Evolutionary conservation across 1,140 invertebrate species (phyloP).

Genomic region (Aphaenogaster ashmeadi): DNA sequence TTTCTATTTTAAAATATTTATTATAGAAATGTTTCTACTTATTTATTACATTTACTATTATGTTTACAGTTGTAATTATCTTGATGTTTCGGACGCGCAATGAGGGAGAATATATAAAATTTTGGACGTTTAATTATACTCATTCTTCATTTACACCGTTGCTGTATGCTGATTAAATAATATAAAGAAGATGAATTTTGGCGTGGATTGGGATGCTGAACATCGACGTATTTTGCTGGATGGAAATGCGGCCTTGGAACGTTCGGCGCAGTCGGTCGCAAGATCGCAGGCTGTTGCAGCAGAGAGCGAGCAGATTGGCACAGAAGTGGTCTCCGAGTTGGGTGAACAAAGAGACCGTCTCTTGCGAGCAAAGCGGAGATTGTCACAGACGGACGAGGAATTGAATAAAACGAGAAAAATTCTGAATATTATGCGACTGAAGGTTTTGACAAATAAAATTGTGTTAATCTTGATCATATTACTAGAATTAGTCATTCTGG

Average conservation of each 20-base stretch:
- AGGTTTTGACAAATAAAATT: slow-evolving; percentile 91
- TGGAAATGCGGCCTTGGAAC: slow-evolving; percentile 88
- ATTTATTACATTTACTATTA: not conserved
- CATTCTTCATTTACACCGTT: not conserved
- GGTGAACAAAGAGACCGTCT: slow-evolving; percentile 90
- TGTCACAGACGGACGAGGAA: slow-evolving; percentile 90
- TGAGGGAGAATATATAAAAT: not conserved
- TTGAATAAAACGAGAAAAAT: slow-evolving; percentile 88
- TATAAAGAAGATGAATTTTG: slow-evolving; percentile 82
- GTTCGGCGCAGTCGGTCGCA: slow-evolving; percentile 90
- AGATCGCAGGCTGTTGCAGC: slow-evolving; percentile 92
- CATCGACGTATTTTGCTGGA: slow-evolving; percentile 88
- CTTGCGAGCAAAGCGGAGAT: slow-evolving; percentile 88
- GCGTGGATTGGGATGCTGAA: slow-evolving; percentile 86
- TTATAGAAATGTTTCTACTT: not conserved
- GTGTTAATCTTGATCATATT: slow-evolving; percentile 90
- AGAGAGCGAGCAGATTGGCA: slow-evolving; percentile 93
- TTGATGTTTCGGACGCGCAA: not conserved
- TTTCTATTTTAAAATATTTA: not conserved
- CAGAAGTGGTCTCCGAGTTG: slow-evolving; percentile 91
- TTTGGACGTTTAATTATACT: not conserved
- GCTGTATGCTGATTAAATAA: slow-evolving; percentile 6
- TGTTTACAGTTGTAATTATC: not conserved
- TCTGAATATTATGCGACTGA: slow-evolving; percentile 89
- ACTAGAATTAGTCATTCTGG: slow-evolving; percentile 89